Base-by-base conservation (phyloP, 1,140 invertebrate genomes). In the Drosophila ficusphila region DNA sequence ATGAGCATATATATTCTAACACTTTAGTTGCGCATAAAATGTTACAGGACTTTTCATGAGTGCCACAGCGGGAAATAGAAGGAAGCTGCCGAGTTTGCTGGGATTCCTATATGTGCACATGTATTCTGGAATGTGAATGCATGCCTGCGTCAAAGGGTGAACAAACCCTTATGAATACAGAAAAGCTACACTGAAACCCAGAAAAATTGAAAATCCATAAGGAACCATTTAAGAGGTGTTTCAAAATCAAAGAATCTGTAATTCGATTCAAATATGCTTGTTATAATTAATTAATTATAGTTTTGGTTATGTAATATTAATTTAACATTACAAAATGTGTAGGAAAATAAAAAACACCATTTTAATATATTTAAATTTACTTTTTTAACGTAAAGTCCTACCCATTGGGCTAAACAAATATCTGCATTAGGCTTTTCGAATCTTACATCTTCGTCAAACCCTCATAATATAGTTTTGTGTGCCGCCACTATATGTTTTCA, bases 11-110 rank as follows among this genome's bases (percentile, higher is more conserved):
- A 25, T 67, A 27, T 18, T 29, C 52, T 36, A 23, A 39, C 58
- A 52, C 51, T 82, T 69, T 69, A 78, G 74, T 69, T 78, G 57
- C 36, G 44, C 75, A 75, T 85, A 75, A 85, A 76, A 76, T 68
- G 65, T 68, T 54, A 76, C 86, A 76, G 65, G 65, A 72, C 39
- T 42, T 68, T 64, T 21, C 44, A 47, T 42, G 39, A 46, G 56
- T 52, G 42, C 34, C 53, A 25, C 23, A 60, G 38, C 29, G 8
- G 33, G 58, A 12, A 21, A 18, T 19, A 39, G 5, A 16, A 34
- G 31, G n/a, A 21, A 54, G 25, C 34, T 51, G 44, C 49, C 41
- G 12, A 54, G 62, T 67, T 36, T 41, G 25, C 73, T 62, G 51
- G 23, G 21, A 46, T 34, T 71, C 71, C 42, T 18, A 51, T 52